A percentile compares a stretch with the other conserved stretches of the same genome.
Conservation (phyloP, 2,113 vertebrate genomes). For the Ciconia maguari region DNA sequence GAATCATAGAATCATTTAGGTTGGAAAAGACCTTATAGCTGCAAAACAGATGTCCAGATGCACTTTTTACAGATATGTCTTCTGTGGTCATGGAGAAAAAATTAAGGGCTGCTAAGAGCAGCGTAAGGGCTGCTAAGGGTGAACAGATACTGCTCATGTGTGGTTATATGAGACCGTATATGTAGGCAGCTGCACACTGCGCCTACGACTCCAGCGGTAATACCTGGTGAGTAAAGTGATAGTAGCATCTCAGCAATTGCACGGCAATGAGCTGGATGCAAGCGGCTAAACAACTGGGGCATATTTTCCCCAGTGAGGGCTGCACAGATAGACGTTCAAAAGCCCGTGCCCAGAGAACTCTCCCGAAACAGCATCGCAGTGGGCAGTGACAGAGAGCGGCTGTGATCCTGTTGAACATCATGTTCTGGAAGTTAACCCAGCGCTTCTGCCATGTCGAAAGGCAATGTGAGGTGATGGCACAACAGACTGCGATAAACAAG, state of each 20-base stretch:
- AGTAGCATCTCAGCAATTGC: background rate
- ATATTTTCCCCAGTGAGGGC: background rate
- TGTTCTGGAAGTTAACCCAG: background rate
- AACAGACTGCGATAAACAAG: background rate
- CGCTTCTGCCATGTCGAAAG: background rate
- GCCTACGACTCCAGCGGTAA: background rate
- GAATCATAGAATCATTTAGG: no score
- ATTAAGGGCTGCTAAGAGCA: background rate
- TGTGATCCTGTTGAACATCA: background rate
- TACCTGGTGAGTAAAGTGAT: background rate
- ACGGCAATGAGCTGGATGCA: background rate
- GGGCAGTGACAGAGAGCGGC: background rate
- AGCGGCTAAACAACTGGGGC: background rate
- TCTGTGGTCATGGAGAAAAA: background rate
- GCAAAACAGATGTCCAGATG: background rate
- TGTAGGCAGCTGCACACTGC: background rate
- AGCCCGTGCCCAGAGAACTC: background rate
- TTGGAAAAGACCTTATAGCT: background rate
- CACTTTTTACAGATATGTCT: background rate
- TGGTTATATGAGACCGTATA: background rate
- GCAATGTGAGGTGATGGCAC: background rate
- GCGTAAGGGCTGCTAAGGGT: background rate
- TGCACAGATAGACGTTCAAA: background rate
- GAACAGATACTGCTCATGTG: background rate
- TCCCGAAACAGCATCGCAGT: rapidly evolving